Percentiles rank a stretch among this genome's conserved stretches.
Conservation (phyloP, 2,888 invertebrate genomes). For the Exephanes ischioxanthus region DNA sequence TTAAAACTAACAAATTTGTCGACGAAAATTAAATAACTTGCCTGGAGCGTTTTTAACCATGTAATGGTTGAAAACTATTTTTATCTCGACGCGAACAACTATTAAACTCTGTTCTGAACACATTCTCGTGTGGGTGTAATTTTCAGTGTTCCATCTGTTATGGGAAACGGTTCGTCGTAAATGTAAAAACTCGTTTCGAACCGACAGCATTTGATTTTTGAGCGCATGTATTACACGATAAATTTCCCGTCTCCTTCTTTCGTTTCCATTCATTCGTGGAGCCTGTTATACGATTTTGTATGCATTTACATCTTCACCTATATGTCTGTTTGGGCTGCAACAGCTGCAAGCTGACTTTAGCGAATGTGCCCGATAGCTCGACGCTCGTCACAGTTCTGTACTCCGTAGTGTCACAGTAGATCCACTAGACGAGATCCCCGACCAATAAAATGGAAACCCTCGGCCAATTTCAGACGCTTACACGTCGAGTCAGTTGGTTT, state of each 20-base stretch:
- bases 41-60: too few relatives aligned
- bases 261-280: slow-evolving; percentile 36
- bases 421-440: background rate
- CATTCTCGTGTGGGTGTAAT: too few relatives aligned
- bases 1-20: too few relatives aligned
- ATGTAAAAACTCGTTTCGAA: slow-evolving; percentile 2
- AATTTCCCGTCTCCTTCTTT: slow-evolving; percentile 9
- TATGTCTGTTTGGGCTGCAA: slow-evolving; percentile 1
- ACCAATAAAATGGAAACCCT: slow-evolving; percentile 27
- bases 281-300: background rate
- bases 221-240: slow-evolving; percentile 30
- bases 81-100: too few relatives aligned
- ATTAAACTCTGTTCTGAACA: too few relatives aligned
- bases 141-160: background rate
- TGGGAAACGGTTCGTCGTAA: slow-evolving; percentile 24
- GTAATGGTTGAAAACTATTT: too few relatives aligned
- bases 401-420: background rate
- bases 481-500: slow-evolving; percentile 93
- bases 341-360: slow-evolving; percentile 12
- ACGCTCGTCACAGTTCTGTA: slow-evolving; percentile 20
- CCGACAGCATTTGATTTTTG: too few relatives aligned
- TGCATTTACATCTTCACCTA: slow-evolving; percentile 5
- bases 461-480: slow-evolving; percentile 90
- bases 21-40: too few relatives aligned
- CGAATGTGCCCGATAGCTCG: background rate